Base-by-base conservation (phyloP, 2,113 vertebrate species). In the Pelobates fuscus region DNA sequence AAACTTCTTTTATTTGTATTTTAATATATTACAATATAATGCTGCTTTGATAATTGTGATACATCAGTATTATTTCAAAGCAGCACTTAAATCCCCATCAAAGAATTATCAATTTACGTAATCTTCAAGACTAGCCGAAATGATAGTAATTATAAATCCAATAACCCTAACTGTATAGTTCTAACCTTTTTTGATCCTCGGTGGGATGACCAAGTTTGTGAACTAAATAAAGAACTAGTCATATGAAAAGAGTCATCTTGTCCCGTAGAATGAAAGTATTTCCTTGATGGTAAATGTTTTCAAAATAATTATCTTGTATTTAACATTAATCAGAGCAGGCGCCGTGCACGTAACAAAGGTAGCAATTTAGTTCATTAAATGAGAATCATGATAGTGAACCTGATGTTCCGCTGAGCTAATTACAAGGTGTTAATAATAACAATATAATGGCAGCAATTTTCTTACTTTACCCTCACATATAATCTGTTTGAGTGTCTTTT, bases 371-470 rank as follows among this genome's bases (percentile, higher is more conserved):
- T 86, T 96, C 93, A 97, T 98, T 97, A 97, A 92, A 84, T 89
- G 93, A 93, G 94, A 97, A 97, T 96, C 94, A 94, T 90, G 89
- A 91, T 94, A 93, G 87, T 95, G 95, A 96, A 96, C 93, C 94
- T 93, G 89, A 91, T 91, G 94, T 96, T 98, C 94, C 93, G 93
- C 86, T 88, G 88, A 87, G 93, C 94, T 95, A 98, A 97, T 98
- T 96, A 95, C 95, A 97, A 95, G 94, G 94, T 96, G 96, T 98
- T 98, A 96, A 96, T 96, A 95, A 95, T 94, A 95, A 96, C 94
- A 95, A 95, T 96, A 94, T 95, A 96, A 97, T 96, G 89, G 94
- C 92, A 93, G 94, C 93, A 92, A 97, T 96, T 95, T 95, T 93
- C 93, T 91, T 92, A 90, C 90, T 93, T 91, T 91, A 90, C 92